Evolutionary conservation across 1,140 invertebrate species (phyloP), one percentile per base, ranked within the genome.

Genomic region (Calliopsis andreniformis): DNA sequence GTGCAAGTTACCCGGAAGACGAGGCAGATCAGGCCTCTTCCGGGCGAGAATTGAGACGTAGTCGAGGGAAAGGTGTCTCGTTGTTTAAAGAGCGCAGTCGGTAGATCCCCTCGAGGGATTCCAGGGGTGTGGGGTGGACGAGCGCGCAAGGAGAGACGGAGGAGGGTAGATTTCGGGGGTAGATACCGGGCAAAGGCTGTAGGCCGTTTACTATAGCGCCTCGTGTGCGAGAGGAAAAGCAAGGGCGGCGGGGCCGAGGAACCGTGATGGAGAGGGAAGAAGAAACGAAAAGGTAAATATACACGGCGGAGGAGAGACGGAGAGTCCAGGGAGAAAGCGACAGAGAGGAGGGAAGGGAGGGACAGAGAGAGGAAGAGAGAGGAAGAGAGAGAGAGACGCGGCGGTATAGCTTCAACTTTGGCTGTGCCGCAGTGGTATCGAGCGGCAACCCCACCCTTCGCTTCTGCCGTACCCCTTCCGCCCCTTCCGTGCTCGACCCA

Each of bases 371-470:
- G 28, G 20, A 18, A 30, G 20, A 16, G 35, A 43, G 62, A 32
- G 59, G 51, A 45, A 75, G 61, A 67, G 78, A 42, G 63, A 45
- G 59, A 35, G 62, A 75, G 58, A 72, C 61, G 51, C 58, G 59
- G 70, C 67, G 81, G 73, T 86, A 82, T 88, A 88, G 83, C 87
- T 87, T 89, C 86, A 86, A 91, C 89, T 91, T 91, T 88, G 87
- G 89, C 88, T 80, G 85, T 91, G 90, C 90, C 91, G 91, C 91
- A 92, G 91, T 91, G 91, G 89, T 92, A 92, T 92, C 89, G 91
- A 91, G 89, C 91, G 91, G 83, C 84, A 78, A 90, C 87, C 87
- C 88, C 84, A 89, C 87, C 69, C 78, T 76, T 80, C 68, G 55
- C 61, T 58, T 58, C 75, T 56, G 8, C 51, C 32, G 43, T 73